Evolutionary conservation across 2,113 vertebrate genomes (phyloP).

Genomic region (Prionailurus viverrinus): DNA sequence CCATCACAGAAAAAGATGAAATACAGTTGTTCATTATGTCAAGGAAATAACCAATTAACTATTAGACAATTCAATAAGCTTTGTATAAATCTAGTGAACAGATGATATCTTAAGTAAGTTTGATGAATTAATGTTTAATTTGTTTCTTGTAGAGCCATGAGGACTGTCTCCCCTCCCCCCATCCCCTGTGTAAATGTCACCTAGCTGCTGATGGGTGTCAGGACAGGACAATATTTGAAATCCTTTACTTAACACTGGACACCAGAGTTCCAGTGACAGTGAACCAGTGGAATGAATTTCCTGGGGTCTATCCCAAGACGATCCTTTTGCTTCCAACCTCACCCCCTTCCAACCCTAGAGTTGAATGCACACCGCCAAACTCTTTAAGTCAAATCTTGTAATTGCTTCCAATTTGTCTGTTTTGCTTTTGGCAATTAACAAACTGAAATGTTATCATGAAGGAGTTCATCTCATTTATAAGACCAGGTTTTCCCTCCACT

Average conservation of each 20-base stretch:
- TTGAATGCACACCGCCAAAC: constrained; percentile 77
- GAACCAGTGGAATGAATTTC: constrained; percentile 78
- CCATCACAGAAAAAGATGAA: constrained; percentile 68
- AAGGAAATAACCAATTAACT: constrained; percentile 87
- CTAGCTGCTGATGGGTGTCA: constrained; percentile 61
- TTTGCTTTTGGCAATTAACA: constrained; percentile 92
- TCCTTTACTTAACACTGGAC: constrained; percentile 71
- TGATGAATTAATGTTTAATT: constrained; percentile 84
- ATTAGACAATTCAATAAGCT: constrained; percentile 85
- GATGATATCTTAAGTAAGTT: constrained; percentile 84
- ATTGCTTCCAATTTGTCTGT: constrained; percentile 91
- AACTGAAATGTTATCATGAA: constrained; percentile 90
- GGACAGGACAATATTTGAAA: constrained; percentile 60
- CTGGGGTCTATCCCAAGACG: constrained; percentile 72
- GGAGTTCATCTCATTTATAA: constrained; percentile 91
- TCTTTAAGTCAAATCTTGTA: constrained; percentile 87
- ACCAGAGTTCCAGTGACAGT: constrained; percentile 80
- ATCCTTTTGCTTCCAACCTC: not conserved
- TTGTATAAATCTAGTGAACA: constrained; percentile 84
- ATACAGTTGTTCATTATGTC: constrained; percentile 84
- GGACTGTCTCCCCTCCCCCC: not conserved
- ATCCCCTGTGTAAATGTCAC: constrained; percentile 74
- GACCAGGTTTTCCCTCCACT: constrained; percentile 86
- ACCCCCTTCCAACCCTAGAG: constrained; percentile 9
- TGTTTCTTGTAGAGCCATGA: constrained; percentile 54